These are phyloP conservation scores for Lagorchestes hirsutus DNA, from an alignment of 2,797 vertebrate genomes.

Conservation along the genomic window DNA sequence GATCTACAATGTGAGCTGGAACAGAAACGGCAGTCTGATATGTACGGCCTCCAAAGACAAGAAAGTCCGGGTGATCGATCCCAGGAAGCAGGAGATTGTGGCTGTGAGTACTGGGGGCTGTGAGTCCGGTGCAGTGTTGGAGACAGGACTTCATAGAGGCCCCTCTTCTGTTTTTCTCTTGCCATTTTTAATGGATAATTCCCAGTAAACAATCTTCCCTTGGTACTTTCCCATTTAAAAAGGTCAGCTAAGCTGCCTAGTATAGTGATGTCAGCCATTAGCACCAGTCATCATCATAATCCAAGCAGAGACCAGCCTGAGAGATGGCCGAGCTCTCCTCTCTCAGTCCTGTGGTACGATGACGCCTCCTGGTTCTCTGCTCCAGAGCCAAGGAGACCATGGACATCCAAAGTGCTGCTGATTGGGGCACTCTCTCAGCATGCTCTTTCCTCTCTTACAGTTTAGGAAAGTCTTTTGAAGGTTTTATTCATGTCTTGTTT, in stretches of 20 bases:
- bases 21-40: conserved; percentile 95
- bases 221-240: not conserved
- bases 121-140: not conserved
- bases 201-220: not conserved
- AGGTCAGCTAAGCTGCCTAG: not conserved
- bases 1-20: conserved; percentile 96
- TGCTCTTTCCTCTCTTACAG: not conserved
- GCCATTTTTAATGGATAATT: not conserved
- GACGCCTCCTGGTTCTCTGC: not conserved
- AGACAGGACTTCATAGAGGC: not conserved
- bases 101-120: conserved; percentile 87
- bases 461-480: not conserved
- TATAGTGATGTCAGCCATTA: not conserved
- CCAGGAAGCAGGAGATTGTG: conserved; percentile 92
- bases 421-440: not conserved
- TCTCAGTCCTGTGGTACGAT: not conserved
- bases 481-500: not conserved
- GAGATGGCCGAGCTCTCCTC: not conserved
- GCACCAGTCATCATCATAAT: not conserved
- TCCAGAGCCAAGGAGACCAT: no score
- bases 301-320: no score
- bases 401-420: not conserved
- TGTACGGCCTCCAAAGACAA: conserved; percentile 98
- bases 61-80: conserved; percentile 94
- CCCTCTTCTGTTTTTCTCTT: not conserved